A percentile compares a stretch with the other conserved stretches of the same genome.
These are phyloP conservation scores for human (Homo sapiens) DNA, from an alignment of 2,113 vertebrate species.

Conservation along the genomic window GRCh38 chr7:138263501-138264000, in stretches of 20 bases:
- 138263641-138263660: not conserved
- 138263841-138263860: conserved; percentile 14
- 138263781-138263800: conserved; percentile 27
- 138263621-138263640: not conserved
- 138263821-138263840: not conserved
- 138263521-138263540: too few species aligned
- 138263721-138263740: not conserved
- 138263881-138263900: conserved; percentile 37
- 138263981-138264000: too few species aligned
- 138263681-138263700: not conserved
- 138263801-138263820: not conserved
- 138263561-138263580: not conserved
- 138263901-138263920: not conserved
- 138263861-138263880: not conserved
- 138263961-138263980: too few species aligned
- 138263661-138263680: not conserved
- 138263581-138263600: not conserved
- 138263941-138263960: not conserved
- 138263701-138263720: not conserved
- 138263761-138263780: not conserved
- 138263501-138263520: too few species aligned
- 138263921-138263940: not conserved
- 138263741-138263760: not conserved
- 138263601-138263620: not conserved
- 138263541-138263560: not conserved